These are phyloP conservation scores for Epicauta chinensis DNA, from an alignment of 1,140 invertebrate genomes.

Conservation along the genomic window DNA sequence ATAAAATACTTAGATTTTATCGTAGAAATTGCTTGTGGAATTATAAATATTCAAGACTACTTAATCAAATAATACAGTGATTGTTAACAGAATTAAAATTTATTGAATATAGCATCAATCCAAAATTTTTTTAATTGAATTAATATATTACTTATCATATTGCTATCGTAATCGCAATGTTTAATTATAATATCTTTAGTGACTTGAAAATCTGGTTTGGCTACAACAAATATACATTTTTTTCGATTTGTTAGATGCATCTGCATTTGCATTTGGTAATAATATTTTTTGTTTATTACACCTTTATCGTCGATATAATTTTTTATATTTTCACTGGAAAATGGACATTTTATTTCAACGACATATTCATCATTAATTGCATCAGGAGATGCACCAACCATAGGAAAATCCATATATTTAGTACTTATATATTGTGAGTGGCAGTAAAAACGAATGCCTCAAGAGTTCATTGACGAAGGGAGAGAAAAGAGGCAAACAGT, in stretches of 20 bases:
- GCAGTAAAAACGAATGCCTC: too few relatives aligned
- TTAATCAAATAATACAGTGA: neutral
- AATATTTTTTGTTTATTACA: conserved; percentile 40
- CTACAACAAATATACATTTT: conserved; percentile 18
- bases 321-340: conserved; percentile 39
- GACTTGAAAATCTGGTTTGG: conserved; percentile 21
- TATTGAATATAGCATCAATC: neutral
- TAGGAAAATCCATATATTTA: conserved; percentile 21
- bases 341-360: conserved; percentile 45
- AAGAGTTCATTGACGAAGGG: too few relatives aligned
- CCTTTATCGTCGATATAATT: conserved; percentile 22
- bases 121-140: neutral
- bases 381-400: conserved; percentile 43
- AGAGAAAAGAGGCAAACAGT: too few relatives aligned
- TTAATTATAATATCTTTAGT: neutral
- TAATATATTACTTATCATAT: neutral
- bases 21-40: conserved; percentile 2
- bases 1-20: neutral
- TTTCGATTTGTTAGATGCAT: conserved; percentile 40
- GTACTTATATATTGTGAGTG: conserved; percentile 24
- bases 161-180: neutral
- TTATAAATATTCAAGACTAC: conserved; percentile 13
- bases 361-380: conserved; percentile 44
- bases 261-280: conserved; percentile 46
- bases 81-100: neutral